Evolutionary conservation across 2,888 invertebrate species (phyloP), one percentile per base, ranked within the genome.

Genomic region (Orthosia incerta): DNA sequence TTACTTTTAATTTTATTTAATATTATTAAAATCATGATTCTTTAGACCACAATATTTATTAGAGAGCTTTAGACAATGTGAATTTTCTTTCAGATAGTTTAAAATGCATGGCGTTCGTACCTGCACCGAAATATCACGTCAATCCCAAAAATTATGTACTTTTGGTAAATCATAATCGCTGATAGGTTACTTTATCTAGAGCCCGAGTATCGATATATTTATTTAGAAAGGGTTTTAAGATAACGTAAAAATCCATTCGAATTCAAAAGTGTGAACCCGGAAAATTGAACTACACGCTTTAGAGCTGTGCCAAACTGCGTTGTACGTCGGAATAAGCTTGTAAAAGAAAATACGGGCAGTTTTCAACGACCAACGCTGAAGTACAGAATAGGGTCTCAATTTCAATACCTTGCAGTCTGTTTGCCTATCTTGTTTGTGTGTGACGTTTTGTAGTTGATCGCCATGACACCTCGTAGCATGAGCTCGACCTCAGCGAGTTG

Each of bases 341-440:
- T n/a, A 23, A 61, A 61, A 50, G 50, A 78, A 78, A 80, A 50
- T 31, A 45, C 26, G n/a, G n/a, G 12, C 31, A 46, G 48, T 53
- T 63, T 75, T 50, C 60, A 55, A 67, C 46, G 50, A 20, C 31
- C 15, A 18, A 26, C n/a, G 46, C 31, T 12, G 20, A 39, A 15
- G 46, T 63, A 5, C 45, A 74, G 71, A 79, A 83, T 79, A 66
- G 67, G 59, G 68, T 72, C 56, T 72, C 63, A 81, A 87, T 88
- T 89, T 90, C 81, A 86, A 90, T 88, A 84, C 75, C 26, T 66
- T 81, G 87, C 85, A 73, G 67, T 72, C 76, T 79, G 84, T 87
- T 87, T 84, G 79, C 68, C 71, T 79, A 78, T 82, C 74, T 76
- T 86, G 85, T 88, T 89, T 89, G 78, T 77, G 71, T 66, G 81